Evolutionary conservation across 2,888 invertebrate genomes (phyloP), one percentile per base, ranked within the genome.

Genomic region (Erebia aethiops): DNA sequence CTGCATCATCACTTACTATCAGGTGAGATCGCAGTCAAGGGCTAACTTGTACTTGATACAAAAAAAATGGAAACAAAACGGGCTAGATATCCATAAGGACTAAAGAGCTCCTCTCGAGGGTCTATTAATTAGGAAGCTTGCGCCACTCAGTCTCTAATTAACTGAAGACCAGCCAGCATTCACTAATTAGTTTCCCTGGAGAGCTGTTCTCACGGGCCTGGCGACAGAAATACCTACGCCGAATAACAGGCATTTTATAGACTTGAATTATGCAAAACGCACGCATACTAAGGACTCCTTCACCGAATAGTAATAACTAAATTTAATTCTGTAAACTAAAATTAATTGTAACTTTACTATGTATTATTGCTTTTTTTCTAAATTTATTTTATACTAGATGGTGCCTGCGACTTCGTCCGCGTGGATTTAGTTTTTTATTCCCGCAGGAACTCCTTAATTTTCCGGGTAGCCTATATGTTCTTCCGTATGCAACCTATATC

Each of bases 71-170:
- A 89, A 90, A 91, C 89, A 90, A 88, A 90, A 90, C 89, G 89
- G 84, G 79, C 78, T 84, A 85, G 88, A 86, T 87, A 87, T 86
- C 84, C 86, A 85, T 85, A 84, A 87, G 88, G 87, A 87, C 85
- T 85, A 84, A 87, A 87, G 87, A 87, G 84, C 84, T 85, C 83
- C 87, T 87, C 87, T 87, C 87, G 89, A 91, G 90, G 90, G 78
- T 77, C 79, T 79, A 92, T 92, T 92, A 91, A 93, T 93, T 92
- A 92, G 90, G 91, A 90, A 92, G 91, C 90, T 91, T 89, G 89
- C 87, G 84, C 89, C 90, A 87, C 90, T 89, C 87, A 81, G 86
- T 85, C 88, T 91, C 92, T 92, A 92, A 93, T 93, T 93, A 93
- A 92, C 90, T 87, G 91, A 90, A 91, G 91, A 88, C 89, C 90